Conservation (phyloP, 2,797 vertebrate genomes). For the Paramormyrops hopkinsi region DNA sequence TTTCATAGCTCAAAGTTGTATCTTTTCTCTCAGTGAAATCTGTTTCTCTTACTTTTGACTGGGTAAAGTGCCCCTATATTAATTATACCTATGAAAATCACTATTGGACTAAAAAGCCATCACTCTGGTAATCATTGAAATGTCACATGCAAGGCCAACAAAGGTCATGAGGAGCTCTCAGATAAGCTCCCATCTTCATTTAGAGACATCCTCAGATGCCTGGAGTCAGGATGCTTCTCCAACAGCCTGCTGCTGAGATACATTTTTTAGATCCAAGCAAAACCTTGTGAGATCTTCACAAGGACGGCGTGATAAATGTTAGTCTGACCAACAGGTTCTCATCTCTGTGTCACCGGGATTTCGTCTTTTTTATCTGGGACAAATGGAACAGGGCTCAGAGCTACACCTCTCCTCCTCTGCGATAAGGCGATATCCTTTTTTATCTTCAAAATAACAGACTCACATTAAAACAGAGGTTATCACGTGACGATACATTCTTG, state of each 20-base stretch:
- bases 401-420: not conserved
- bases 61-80: not conserved
- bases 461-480: not conserved
- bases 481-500: not conserved
- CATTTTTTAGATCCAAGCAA: not conserved
- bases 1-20: not conserved
- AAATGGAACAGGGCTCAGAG: slow-evolving; percentile 2
- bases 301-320: not conserved
- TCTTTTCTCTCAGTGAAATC: not conserved
- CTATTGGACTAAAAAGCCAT: not conserved
- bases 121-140: not conserved
- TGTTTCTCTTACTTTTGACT: not conserved
- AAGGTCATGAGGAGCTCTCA: not conserved
- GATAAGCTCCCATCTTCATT: not conserved
- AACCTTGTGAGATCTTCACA: not conserved
- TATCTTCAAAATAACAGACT: slow-evolving; percentile 1
- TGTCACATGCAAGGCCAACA: not conserved
- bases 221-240: not conserved
- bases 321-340: not conserved
- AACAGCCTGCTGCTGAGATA: not conserved
- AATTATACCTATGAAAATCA: not conserved
- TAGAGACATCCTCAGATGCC: not conserved
- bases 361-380: not conserved
- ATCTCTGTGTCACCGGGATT: not conserved
- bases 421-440: not conserved